Conservation (phyloP, 1,140 invertebrate genomes). For the Drosophila navojoa region DNA sequence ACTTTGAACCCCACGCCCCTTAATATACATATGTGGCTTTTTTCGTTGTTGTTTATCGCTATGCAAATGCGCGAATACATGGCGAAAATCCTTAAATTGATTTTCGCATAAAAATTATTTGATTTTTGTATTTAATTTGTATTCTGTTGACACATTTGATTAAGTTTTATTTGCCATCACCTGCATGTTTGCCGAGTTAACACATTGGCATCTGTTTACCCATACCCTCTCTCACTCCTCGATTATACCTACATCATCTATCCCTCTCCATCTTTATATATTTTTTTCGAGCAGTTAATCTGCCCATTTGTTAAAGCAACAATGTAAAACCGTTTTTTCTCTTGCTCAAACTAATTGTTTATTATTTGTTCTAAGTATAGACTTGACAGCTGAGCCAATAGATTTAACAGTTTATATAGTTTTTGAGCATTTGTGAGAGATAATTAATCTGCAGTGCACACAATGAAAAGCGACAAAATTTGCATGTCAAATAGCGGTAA, state of each 20-base stretch:
- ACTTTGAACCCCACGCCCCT: conserved; percentile 49
- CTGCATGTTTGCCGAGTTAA: conserved; percentile 80
- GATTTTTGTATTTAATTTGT: conserved; percentile 72
- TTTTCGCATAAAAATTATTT: conserved; percentile 77
- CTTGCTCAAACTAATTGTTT: neutral
- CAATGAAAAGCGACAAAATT: neutral
- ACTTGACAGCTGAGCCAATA: conserved; percentile 4
- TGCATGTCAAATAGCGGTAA: neutral
- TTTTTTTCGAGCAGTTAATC: conserved; percentile 7
- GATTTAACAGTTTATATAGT: conserved; percentile 1
- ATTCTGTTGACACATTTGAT: conserved; percentile 78
- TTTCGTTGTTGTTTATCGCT: conserved; percentile 45
- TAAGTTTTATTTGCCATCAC: conserved; percentile 81
- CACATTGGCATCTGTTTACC: conserved; percentile 67
- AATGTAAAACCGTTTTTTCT: conserved; percentile 28
- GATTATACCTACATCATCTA: too few relatives aligned
- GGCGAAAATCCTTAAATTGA: conserved; percentile 75
- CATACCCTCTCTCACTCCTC: neutral
- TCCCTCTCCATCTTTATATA: neutral
- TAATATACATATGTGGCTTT: conserved; percentile 10
- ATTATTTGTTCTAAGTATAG: neutral
- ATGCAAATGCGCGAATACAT: conserved; percentile 62
- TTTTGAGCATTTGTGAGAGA: neutral
- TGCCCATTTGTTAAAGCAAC: conserved; percentile 31
- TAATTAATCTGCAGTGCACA: conserved; percentile 2